Percentiles rank a stretch among this genome's conserved stretches.
These are phyloP conservation scores for Aphaenogaster floridana DNA, from an alignment of 1,140 invertebrate genomes.

Conservation along the genomic window DNA sequence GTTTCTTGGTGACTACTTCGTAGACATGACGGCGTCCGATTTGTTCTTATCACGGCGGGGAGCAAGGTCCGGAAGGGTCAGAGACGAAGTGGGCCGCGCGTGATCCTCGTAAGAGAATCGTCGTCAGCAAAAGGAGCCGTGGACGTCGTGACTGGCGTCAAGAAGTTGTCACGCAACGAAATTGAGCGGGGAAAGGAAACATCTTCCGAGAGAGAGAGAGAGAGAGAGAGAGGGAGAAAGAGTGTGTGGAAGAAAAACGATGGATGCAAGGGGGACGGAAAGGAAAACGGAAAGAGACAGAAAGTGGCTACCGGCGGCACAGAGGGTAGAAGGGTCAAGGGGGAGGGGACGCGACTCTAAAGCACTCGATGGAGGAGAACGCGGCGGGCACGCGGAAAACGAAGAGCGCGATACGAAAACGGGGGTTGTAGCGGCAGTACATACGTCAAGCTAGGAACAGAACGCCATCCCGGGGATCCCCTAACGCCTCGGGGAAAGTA, in stretches of 20 bases:
- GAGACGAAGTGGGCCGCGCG: conserved; percentile 51
- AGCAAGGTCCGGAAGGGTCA: conserved; percentile 25
- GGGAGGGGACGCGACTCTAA: conserved; percentile 58
- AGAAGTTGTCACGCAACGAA: conserved; percentile 26
- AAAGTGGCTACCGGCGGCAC: conserved; percentile 55
- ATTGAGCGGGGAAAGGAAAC: neutral
- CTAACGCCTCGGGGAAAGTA: conserved; percentile 77
- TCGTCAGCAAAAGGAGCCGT: conserved; percentile 33
- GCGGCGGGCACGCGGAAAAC: conserved; percentile 65
- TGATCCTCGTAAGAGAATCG: conserved; percentile 62
- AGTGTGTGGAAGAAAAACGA: conserved; percentile 40
- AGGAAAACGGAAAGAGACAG: conserved; percentile 56
- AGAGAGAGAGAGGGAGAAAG: neutral
- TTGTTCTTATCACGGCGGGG: neutral
- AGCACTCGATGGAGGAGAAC: conserved; percentile 67
- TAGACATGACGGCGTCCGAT: conserved; percentile 10
- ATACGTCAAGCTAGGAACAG: conserved; percentile 78
- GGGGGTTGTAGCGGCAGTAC: conserved; percentile 78
- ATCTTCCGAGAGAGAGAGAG: conserved; percentile 29
- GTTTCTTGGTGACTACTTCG: neutral
- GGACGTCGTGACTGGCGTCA: conserved; percentile 55
- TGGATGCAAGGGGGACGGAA: conserved; percentile 29
- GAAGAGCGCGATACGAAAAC: conserved; percentile 71
- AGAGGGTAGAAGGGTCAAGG: neutral
- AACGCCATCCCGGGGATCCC: conserved; percentile 78